Evolutionary conservation across 2,797 vertebrate species (phyloP).

Genomic region (Sebastes oblongus): DNA sequence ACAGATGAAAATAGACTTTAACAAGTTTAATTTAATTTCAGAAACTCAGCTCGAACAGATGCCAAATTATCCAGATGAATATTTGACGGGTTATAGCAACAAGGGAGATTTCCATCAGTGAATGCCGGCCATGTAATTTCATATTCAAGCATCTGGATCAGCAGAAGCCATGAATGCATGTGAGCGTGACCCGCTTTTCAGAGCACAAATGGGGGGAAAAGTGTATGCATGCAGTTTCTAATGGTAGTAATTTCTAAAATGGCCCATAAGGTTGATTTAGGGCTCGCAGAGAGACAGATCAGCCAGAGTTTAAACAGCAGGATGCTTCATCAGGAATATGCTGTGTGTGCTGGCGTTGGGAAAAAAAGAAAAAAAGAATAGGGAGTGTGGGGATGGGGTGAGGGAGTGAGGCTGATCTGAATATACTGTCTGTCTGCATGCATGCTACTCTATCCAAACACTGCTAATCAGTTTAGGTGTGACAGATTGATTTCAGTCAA

Average conservation of each 20-base stretch:
- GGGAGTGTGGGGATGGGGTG: neutral
- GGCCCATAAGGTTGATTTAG: conserved; percentile 80
- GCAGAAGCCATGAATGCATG: conserved; percentile 40
- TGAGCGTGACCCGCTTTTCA: conserved; percentile 37
- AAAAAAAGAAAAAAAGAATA: neutral
- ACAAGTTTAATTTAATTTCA: neutral
- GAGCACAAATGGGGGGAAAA: conserved; percentile 58
- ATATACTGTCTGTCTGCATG: conserved; percentile 24
- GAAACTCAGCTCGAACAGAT: neutral
- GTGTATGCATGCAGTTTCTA: conserved; percentile 70
- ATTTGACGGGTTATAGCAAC: neutral
- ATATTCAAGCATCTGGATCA: conserved; percentile 47
- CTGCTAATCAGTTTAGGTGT: conserved; percentile 60
- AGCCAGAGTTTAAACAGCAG: conserved; percentile 69
- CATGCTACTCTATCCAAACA: conserved; percentile 23
- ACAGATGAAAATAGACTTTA: neutral
- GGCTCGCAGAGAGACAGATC: conserved; percentile 63
- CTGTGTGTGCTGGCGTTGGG: conserved; percentile 56
- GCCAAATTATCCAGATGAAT: neutral
- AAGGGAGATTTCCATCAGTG: neutral
- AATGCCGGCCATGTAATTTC: conserved; percentile 15
- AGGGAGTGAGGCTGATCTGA: conserved; percentile 2
- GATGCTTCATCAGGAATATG: conserved; percentile 78
- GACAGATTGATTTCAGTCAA: conserved; percentile 54
- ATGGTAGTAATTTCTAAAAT: conserved; percentile 78